Conservation (phyloP, 2,888 invertebrate genomes). For the Philereme transversata region DNA sequence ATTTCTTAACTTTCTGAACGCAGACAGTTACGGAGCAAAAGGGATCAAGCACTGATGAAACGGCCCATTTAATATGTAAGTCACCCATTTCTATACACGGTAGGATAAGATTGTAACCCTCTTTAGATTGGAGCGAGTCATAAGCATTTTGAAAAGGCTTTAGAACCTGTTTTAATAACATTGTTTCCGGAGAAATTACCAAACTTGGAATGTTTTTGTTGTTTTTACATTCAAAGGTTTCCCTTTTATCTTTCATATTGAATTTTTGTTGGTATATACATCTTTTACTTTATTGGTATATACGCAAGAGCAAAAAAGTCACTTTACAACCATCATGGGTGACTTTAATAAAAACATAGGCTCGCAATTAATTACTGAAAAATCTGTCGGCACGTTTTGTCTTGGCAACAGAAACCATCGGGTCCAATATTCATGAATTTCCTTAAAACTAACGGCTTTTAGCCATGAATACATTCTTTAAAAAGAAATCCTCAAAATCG, state of each 20-base stretch:
- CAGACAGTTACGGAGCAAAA: constrained; percentile 35
- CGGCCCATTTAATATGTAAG: constrained; percentile 36
- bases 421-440: too few species aligned
- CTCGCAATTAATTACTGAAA: too few species aligned
- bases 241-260: neutral
- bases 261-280: neutral
- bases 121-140: constrained; percentile 33
- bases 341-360: too few species aligned
- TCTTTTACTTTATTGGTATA: too few species aligned
- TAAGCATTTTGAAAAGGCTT: constrained; percentile 29
- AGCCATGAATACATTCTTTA: too few species aligned
- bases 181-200: constrained; percentile 23
- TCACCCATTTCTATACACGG: constrained; percentile 37
- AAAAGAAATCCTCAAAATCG: too few species aligned
- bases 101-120: constrained; percentile 36
- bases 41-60: constrained; percentile 39
- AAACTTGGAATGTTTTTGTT: constrained; percentile 5
- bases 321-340: too few species aligned
- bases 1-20: constrained; percentile 30
- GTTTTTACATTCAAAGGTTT: constrained; percentile 4
- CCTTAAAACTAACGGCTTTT: too few species aligned
- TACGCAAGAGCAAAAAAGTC: too few species aligned
- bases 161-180: constrained; percentile 27
- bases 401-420: too few species aligned
- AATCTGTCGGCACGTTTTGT: too few species aligned